These are phyloP conservation scores for Ennomos fuscantarius DNA, from an alignment of 2,888 invertebrate genomes.

Conservation along the genomic window DNA sequence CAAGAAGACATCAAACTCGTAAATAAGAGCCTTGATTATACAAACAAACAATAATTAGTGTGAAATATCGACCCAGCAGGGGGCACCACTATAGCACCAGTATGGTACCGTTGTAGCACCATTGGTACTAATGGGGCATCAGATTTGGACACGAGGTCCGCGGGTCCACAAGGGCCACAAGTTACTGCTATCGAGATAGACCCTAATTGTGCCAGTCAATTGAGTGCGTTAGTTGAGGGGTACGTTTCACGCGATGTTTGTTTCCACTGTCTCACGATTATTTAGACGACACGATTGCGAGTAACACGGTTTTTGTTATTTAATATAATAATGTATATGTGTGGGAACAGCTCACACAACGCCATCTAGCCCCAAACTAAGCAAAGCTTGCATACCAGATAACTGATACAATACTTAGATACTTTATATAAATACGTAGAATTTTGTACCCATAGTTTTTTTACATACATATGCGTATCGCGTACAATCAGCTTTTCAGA, in stretches of 20 bases:
- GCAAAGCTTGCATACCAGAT: too few relatives aligned
- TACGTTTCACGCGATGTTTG: slow-evolving; percentile 44
- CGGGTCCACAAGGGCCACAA: slow-evolving; percentile 10
- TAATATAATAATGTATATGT: too few relatives aligned
- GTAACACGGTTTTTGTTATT: too few relatives aligned
- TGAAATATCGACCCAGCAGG: slow-evolving; percentile 50
- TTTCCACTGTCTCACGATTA: slow-evolving; percentile 36
- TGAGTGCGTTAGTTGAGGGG: slow-evolving; percentile 49
- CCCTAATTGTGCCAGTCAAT: slow-evolving; percentile 62
- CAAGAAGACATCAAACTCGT: slow-evolving; percentile 31
- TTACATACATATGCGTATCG: too few relatives aligned
- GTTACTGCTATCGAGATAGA: slow-evolving; percentile 44
- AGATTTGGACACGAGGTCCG: slow-evolving; percentile 25
- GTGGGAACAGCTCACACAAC: too few relatives aligned
- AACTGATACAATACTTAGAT: too few relatives aligned
- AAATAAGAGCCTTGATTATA: slow-evolving; percentile 35
- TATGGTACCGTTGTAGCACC: slow-evolving; percentile 14
- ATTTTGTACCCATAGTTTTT: too few relatives aligned
- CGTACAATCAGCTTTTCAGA: too few relatives aligned
- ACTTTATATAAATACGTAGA: too few relatives aligned
- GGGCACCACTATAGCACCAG: slow-evolving; percentile 36
- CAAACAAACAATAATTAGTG: slow-evolving; percentile 56
- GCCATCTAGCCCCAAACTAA: too few relatives aligned
- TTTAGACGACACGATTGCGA: too few relatives aligned
- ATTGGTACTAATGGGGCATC: slow-evolving; percentile 17